Evolutionary conservation across 1,140 invertebrate genomes (phyloP), one percentile per base, ranked within the genome.

Genomic region (Schmidtea mediterranea): DNA sequence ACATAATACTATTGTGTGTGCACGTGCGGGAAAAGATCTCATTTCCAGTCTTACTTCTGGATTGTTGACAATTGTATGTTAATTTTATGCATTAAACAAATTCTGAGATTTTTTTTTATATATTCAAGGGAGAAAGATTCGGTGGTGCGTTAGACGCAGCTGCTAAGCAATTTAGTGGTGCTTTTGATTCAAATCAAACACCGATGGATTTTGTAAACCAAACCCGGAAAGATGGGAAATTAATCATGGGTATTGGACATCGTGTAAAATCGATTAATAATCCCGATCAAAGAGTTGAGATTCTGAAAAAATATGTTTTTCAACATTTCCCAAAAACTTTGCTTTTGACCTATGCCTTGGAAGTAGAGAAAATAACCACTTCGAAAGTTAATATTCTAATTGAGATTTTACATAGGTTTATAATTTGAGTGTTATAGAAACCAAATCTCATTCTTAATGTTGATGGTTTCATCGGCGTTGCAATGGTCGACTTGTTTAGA

Each of bases 181-280:
- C 86, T 0, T 84, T 87, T 61, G 86, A 94, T 62, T 74, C 75
- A 46, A 83, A 83, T 16, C 71, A 84, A 53, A 82, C 84, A 62
- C 89, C 92, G 5, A 86, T 90, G 74, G 87, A 97, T 62, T 97
- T 98, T 71, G 92, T 98, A 6, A 97, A 95, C 62, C 75, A 79
- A 53, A 95, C 92, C 74, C 71, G 89, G 38, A 90, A 92, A 57
- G 80, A 89, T 61, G 90, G 90, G 0, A 76, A 92, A 65, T 75
- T 95, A 2, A 98, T 98, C 55, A 92, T 97, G 83, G 92, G 92
- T 38, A 97, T 98, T 59, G 90, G 87, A 23, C 82, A 95, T 68
- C 74, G 90, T 52, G 80, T 98, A 6, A 98, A 98, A 68, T 95
- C 87, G 0, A 73, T 76, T 59, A 69, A 97, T 66, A 98, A 98